Evolutionary conservation across 2,888 invertebrate genomes (phyloP), one percentile per base, ranked within the genome.

Genomic region (Spisula solida): DNA sequence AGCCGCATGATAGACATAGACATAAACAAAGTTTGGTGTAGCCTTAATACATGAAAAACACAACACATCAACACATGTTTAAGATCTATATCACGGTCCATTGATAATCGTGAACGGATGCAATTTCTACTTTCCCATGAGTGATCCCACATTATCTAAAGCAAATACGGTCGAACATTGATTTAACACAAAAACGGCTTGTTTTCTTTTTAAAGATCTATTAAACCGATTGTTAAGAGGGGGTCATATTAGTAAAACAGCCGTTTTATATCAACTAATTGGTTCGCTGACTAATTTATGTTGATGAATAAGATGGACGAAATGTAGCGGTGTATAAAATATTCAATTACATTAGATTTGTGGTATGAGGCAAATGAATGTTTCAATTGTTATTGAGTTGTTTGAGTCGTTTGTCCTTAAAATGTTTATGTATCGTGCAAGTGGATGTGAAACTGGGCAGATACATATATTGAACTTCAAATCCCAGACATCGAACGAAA

Each of bases 101-200:
- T n/a, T 66, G 60, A 66, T 66, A 66, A 66, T 66, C 60, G 60
- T 66, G 60, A n/a, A 66, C 60, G 25, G 60, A 25, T 66, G 25
- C 25, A 25, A n/a, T 66, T 25, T n/a, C n/a, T 25, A 25, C 12
- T 66, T 66, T 66, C 60, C 60, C 60, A 66, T 66, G 60, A n/a
- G 20, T 66, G n/a, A 66, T 66, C 25, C n/a, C 10, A 66, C 8
- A n/a, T 25, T 25, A 10, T 5, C 60, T n/a, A 66, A n/a, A 25
- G 5, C 12, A 66, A 20, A 25, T 66, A 10, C 60, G n/a, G 60
- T 66, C 25, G 60, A 25, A n/a, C n/a, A 66, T 66, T 66, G 25
- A 66, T 25, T 6, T 25, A 20, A n/a, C 25, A 66, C 60, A 66
- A 66, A 66, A 66, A 66, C 25, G 25, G 25, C 25, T 66, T 66